Evolutionary conservation across 1,140 invertebrate species (phyloP), one percentile per base, ranked within the genome.

Genomic region (Amphibalanus amphitrite): DNA sequence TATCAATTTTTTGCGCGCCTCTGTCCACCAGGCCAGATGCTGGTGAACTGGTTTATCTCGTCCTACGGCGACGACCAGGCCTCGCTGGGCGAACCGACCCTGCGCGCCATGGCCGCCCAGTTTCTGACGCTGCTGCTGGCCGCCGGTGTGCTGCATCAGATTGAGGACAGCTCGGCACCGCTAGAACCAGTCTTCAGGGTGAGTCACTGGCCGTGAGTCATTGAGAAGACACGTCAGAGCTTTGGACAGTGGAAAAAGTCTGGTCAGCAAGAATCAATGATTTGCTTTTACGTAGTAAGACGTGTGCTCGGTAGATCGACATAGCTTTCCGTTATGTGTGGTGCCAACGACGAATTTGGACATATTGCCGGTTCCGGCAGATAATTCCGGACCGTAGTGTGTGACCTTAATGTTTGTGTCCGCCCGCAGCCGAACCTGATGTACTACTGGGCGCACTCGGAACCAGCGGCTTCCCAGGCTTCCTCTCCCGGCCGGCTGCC

Each of bases 61-160:
- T 86, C 89, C n/a, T 85, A 90, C 72, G 82, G 83, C 68, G 87
- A 91, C 69, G 87, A 86, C 73, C 86, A 85, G 74, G n/a, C n/a
- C n/a, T n/a, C 80, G 80, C 59, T 73, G 85, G 69, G 80, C 91
- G 59, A 86, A 84, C 59, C 82, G 85, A 91, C 93, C 76, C 80
- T 92, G 69, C 88, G 87, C 77, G 85, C 86, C 68, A 79, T 95
- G 71, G 87, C 86, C 28, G 82, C 86, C 70, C 90, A 93, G 78
- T 90, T 93, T 78, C 94, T 90, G 78, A 90, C 90, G 0, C 88
- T 93, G 81, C 83, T 96, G n/a, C 81, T 95, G n/a, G 88, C 90
- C 59, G 89, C 90, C 69, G 91, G 92, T 0, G 89, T 95, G 28
- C 80, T 95, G 13, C 85, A 86, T 72, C 88, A 91, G 78, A 84